Conservation (phyloP, 2,888 invertebrate species). For the Pyrrhosoma nymphula region DNA sequence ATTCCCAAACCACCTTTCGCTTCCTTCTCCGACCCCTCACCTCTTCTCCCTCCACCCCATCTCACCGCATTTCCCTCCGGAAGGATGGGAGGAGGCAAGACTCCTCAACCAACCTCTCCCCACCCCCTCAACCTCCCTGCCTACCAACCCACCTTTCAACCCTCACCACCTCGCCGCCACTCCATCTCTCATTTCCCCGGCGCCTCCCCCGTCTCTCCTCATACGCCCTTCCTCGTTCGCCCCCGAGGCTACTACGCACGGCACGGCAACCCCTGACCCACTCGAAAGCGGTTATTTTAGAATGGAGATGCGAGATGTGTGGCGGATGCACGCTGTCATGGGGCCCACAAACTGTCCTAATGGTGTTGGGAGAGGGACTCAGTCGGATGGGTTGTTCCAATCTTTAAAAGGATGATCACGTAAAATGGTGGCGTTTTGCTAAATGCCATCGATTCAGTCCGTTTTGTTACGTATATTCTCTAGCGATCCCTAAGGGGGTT, state of each 20-base stretch:
- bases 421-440: too few relatives aligned
- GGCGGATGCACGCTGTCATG: not conserved
- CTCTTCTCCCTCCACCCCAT: not conserved
- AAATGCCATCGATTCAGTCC: too few relatives aligned
- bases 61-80: conserved; percentile 11
- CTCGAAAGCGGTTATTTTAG: not conserved
- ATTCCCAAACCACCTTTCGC: too few relatives aligned
- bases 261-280: not conserved
- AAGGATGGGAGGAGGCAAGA: not conserved
- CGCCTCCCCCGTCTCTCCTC: not conserved
- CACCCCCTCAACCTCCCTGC: too few relatives aligned
- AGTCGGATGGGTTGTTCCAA: too few relatives aligned
- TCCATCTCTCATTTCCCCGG: not conserved
- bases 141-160: not conserved
- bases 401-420: too few relatives aligned
- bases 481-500: too few relatives aligned
- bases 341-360: too few relatives aligned
- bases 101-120: too few relatives aligned
- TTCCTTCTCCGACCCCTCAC: not conserved
- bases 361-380: too few relatives aligned
- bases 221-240: not conserved
- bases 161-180: not conserved
- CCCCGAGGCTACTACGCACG: not conserved
- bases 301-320: not conserved
- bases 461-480: too few relatives aligned